Conservation (phyloP, 2,113 vertebrate genomes). For the Onychostoma macrolepis region DNA sequence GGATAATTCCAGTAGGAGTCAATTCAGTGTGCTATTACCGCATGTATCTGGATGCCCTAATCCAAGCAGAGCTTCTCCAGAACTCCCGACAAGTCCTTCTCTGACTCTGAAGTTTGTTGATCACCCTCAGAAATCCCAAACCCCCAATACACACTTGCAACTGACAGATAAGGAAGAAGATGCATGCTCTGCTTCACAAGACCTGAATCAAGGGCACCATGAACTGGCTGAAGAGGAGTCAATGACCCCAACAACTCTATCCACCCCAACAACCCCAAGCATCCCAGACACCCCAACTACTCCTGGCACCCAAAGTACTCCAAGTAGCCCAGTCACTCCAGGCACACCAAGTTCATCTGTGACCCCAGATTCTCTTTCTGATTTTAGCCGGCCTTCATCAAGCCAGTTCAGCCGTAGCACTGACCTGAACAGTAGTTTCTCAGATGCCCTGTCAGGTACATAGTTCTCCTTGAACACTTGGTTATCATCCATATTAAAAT, state of each 20-base stretch:
- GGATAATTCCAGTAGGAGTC: conserved; percentile 39
- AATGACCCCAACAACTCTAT: conserved; percentile 16
- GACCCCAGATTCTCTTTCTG: conserved; percentile 53
- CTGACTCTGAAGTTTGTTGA: conserved; percentile 5
- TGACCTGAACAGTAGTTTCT: conserved; percentile 55
- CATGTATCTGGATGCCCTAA: conserved; percentile 32
- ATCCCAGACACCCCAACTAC: conserved; percentile 31
- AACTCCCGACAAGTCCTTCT: conserved; percentile 1
- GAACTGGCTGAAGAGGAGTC: conserved; percentile 3
- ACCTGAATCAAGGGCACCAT: neutral
- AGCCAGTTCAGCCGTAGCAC: conserved; percentile 62
- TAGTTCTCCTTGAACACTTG: neutral
- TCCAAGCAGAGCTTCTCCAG: neutral
- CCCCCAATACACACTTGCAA: neutral
- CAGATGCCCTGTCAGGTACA: conserved; percentile 59
- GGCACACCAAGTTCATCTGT: conserved; percentile 28
- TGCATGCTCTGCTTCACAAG: neutral
- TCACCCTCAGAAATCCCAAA: conserved; percentile 2
- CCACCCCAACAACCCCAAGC: neutral
- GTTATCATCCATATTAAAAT: neutral
- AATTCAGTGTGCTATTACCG: conserved; percentile 53
- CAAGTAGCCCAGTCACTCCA: conserved; percentile 38
- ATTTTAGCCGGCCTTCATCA: conserved; percentile 53
- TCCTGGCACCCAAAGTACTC: conserved; percentile 30
- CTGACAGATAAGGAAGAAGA: neutral